Conservation (phyloP, 2,888 invertebrate species). For the Tenthredo livida region DNA sequence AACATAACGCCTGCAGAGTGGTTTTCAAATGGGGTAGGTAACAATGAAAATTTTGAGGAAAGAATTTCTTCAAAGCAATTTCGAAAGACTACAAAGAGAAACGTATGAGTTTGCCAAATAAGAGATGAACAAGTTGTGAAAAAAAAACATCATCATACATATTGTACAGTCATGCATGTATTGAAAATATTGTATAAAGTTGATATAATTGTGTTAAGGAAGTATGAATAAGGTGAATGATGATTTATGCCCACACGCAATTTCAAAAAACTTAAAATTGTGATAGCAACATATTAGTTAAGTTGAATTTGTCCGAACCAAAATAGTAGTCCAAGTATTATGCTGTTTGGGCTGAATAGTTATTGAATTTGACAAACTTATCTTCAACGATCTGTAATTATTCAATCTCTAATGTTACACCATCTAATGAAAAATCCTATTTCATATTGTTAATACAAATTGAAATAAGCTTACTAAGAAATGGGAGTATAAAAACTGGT, state of each 20-base stretch:
- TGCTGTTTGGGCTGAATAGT: not conserved
- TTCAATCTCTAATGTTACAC: not conserved
- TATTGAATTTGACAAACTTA: constrained; percentile 11
- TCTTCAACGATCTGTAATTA: not conserved
- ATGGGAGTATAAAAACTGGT: not conserved
- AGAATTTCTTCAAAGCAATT: not conserved
- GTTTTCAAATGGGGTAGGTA: not conserved
- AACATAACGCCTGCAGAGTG: not conserved
- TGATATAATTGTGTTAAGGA: not conserved
- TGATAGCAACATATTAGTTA: not conserved
- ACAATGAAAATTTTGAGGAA: not conserved
- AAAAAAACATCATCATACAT: not conserved
- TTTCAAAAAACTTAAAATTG: not conserved
- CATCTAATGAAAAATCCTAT: not conserved
- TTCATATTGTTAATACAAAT: not conserved
- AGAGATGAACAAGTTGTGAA: not conserved
- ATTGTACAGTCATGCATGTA: not conserved
- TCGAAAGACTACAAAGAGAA: not conserved
- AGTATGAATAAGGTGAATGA: not conserved
- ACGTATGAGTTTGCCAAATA: not conserved
- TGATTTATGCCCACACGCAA: not conserved
- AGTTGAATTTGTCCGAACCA: not conserved
- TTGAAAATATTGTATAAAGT: not conserved
- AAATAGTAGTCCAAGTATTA: not conserved
- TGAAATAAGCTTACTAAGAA: not conserved